A percentile compares a stretch with the other conserved stretches of the same genome.
These are phyloP conservation scores for Lithobates sylvaticus DNA, from an alignment of 2,797 vertebrate species.

Conservation along the genomic window DNA sequence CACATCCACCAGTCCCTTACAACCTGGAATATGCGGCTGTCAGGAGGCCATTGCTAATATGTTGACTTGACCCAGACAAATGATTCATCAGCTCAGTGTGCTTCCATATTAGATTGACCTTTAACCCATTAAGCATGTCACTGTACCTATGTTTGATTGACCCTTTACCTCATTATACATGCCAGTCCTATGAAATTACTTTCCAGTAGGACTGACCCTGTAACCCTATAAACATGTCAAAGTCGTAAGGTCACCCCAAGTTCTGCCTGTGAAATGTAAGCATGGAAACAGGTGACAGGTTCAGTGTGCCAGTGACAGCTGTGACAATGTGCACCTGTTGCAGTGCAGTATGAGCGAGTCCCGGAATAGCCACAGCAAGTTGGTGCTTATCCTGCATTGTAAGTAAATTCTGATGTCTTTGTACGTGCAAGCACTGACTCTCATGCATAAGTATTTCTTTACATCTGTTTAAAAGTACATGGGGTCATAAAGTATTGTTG, in stretches of 20 bases:
- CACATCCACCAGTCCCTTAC: not conserved
- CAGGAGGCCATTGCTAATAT: not conserved
- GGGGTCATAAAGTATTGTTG: not conserved
- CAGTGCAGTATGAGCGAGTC: constrained; percentile 3
- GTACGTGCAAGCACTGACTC: constrained; percentile 7
- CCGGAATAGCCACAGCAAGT: constrained; percentile 51
- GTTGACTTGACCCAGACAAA: not conserved
- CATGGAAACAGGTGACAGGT: constrained; percentile 56
- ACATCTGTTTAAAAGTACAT: not conserved
- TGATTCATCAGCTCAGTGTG: not conserved
- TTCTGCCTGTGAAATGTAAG: constrained; percentile 51
- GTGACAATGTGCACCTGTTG: constrained; percentile 59
- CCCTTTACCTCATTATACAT: constrained; percentile 35
- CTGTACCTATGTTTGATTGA: not conserved
- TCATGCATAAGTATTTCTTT: not conserved
- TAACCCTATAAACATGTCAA: constrained; percentile 43
- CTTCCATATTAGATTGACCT: constrained; percentile 37
- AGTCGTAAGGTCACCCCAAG: constrained; percentile 37
- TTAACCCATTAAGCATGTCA: constrained; percentile 11
- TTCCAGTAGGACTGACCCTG: constrained; percentile 21
- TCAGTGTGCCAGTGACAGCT: constrained; percentile 54
- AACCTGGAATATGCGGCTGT: not conserved
- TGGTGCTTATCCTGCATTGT: constrained; percentile 12
- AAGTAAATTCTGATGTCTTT: constrained; percentile 8
- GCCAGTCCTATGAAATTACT: constrained; percentile 2